Evolutionary conservation across 1,140 invertebrate species (phyloP), one percentile per base, ranked within the genome.

Genomic region (Bombus turneri): DNA sequence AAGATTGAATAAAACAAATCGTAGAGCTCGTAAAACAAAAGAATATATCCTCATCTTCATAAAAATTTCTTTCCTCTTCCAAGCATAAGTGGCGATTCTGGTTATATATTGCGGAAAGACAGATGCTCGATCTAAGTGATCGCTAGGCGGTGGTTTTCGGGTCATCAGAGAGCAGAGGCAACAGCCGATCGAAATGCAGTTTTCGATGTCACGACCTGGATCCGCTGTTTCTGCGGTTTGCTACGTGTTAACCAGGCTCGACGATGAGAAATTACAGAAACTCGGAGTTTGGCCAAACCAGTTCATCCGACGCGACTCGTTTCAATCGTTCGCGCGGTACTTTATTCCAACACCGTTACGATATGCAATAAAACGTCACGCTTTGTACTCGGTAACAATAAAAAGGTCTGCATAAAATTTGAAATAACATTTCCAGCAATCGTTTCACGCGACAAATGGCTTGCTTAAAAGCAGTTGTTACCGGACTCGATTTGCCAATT

Each of bases 191-290:
- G 91, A 92, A 92, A 93, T 91, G 88, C 87, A 90, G 87, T 93
- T 92, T 93, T 92, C 88, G 89, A 91, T 92, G 91, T 90, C 90
- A 88, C 79, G 91, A 93, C 91, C 91, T 87, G 91, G 79, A 89
- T 92, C 76, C 88, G 37, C 28, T n/a, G 79, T 81, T 72, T 77
- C 85, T 68, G 59, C 57, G 78, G 80, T 85, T 87, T 22, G 41
- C 43, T 53, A 59, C 80, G 79, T 59, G 47, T 74, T 75, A 73
- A 41, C 78, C 18, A 71, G 85, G 66, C 62, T 43, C 66, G 25
- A 18, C 34, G 80, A 86, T 79, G 78, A 81, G 73, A 69, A 87
- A 83, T 76, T 80, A 69, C 53, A 53, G 62, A 73, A 74, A 39
- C 31, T 79, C 31, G 31, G 79, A 53, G 18, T 34, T 73, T 73